Evolutionary conservation across 2,113 vertebrate genomes (phyloP), one percentile per base, ranked within the genome.

Genomic region (Coptodon rendalli): DNA sequence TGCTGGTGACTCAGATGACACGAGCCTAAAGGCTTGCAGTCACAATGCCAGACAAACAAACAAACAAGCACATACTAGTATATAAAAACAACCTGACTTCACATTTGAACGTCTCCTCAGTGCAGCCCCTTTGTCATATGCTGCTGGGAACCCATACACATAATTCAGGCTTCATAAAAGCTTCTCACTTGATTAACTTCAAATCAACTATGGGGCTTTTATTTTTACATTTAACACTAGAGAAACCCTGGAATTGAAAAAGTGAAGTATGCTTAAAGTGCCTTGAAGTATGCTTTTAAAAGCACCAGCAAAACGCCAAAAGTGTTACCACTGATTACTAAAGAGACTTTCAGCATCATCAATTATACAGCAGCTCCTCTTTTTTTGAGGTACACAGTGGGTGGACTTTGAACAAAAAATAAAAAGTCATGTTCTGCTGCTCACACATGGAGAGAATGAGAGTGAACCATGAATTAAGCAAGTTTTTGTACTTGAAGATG

Each of bases 341-440:
- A 87, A 88, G 86, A 80, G 52, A 86, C 84, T 73, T 82, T 86
- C 83, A 86, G 89, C 82, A 85, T 88, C 85, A 91, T 94, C 90
- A 87, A 84, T 86, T 87, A 90, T 85, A 83, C 66, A 88, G 76
- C 2, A 22, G 43, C 83, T 71, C 61, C 54, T 79, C 90, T 83
- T 81, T 82, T 22, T 83, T 52, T 79, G 76, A 66, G 76, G 59
- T 61, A 66, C 90, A 84, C 71, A 14, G 50, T 53, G 85, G 45
- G 29, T 61, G 79, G 85, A 89, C 61, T 83, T 50, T 5, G 4
- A 85, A 56, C 82, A 57, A 10, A 63, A 19, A 66, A 36, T 36
- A 38, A 68, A 68, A 40, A 29, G 6, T 31, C 3, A 50, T 79
- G 38, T 53, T 63, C 31, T 43, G 79, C 19, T 43, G 19, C 56